Evolutionary conservation across 2,797 vertebrate species (phyloP).

Genomic region (Oreortyx pictus): DNA sequence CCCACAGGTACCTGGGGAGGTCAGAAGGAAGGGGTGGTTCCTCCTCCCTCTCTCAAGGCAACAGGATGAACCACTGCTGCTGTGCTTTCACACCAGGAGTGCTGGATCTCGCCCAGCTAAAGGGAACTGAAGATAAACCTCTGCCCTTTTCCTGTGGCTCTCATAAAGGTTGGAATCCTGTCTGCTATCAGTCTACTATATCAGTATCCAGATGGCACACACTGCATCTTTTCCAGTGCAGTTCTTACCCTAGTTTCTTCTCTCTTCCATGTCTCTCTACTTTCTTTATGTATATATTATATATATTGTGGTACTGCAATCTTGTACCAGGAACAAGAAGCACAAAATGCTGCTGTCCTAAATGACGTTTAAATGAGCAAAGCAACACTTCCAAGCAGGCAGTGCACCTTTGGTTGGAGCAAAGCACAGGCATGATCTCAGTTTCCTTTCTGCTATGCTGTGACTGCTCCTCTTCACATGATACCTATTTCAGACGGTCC

Average conservation of each 20-base stretch:
- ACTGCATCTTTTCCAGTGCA: background rate
- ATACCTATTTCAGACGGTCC: constrained; percentile 24
- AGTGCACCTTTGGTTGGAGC: background rate
- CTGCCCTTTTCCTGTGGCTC: background rate
- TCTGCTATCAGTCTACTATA: no score
- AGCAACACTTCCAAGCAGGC: background rate
- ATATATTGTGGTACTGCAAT: background rate
- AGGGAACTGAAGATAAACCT: background rate
- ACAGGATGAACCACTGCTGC: rapidly evolving
- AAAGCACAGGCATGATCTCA: background rate
- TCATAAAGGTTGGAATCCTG: background rate
- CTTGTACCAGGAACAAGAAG: background rate
- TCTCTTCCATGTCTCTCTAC: background rate
- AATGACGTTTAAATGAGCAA: background rate
- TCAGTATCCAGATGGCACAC: background rate
- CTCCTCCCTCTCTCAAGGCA: background rate
- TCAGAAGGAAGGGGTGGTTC: background rate
- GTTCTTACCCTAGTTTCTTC: background rate
- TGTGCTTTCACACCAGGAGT: background rate
- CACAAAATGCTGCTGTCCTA: background rate
- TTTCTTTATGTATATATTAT: background rate
- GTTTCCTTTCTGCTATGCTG: constrained; percentile 32
- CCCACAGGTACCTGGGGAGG: rapidly evolving
- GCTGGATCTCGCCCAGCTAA: background rate
- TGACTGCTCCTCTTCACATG: constrained; percentile 10